Evolutionary conservation across 2,888 invertebrate species (phyloP), one percentile per base, ranked within the genome.

Genomic region (Lepeophtheirus nordmannii): DNA sequence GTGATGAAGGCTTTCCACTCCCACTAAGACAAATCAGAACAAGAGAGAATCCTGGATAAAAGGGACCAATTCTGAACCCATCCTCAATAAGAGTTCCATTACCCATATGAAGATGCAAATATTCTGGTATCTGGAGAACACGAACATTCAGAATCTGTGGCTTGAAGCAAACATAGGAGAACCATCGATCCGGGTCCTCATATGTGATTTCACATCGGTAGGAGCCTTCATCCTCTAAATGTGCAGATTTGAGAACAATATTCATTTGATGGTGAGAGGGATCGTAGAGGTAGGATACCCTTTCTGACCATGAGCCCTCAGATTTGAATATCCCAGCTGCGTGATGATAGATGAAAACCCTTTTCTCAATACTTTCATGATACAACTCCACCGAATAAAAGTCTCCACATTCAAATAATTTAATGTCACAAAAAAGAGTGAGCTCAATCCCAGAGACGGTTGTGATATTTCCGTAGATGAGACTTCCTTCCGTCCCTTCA

Each of bases 191-290:
- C 9, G 57, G 58, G 14, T 58, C 65, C 37, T 65, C 65, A 58
- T 65, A 65, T 10, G 65, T 65, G 40, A 65, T 65, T 37, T 65
- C 65, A 65, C 65, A 65, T 12, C 39, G 17, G n/a, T 65, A 65
- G 3, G 38, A 30, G 1, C 23, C 63, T 30, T 63, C 63, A 56
- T 63, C 63, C 46, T 63, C 23, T n/a, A 63, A 30, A 22, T 56
- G 22, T 12, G 38, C n/a, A 20, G 53, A 37, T 8, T 22, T 46
- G 14, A 63, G 56, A 14, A 37, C 38, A 12, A 65, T 56, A n/a
- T 53, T 23, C 65, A 65, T 65, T n/a, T 20, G 12, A 40, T 58
- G 58, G 11, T n/a, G n/a, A 17, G 53, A 56, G 17, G 65, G 17
- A 10, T 65, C 39, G 20, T 65, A 65, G 20, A 65, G 14, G 58